Evolutionary conservation across 2,888 invertebrate genomes (phyloP).

Genomic region (Venustoraphidia nigricollis): DNA sequence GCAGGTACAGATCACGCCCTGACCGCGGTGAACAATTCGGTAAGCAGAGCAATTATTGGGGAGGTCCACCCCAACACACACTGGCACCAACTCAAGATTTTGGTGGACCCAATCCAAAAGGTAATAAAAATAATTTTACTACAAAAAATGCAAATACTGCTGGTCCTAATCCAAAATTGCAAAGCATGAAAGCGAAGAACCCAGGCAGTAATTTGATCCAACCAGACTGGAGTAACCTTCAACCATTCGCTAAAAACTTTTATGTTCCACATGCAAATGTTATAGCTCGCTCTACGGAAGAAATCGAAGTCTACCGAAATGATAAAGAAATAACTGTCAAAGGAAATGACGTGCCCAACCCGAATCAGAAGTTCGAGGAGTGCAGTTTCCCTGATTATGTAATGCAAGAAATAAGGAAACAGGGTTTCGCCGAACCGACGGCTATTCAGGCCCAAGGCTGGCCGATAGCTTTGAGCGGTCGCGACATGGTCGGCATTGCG

Average conservation of each 20-base stretch:
- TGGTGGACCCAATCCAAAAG: constrained; percentile 25
- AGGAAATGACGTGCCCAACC: constrained; percentile 74
- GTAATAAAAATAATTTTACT: constrained; percentile 2
- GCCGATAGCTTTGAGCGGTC: constrained; percentile 86
- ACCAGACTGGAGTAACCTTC: constrained; percentile 74
- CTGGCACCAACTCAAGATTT: constrained; percentile 30
- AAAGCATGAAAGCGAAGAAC: constrained; percentile 51
- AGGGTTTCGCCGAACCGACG: constrained; percentile 74
- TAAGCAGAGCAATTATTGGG: constrained; percentile 34
- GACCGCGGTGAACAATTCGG: constrained; percentile 49
- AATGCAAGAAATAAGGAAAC: constrained; percentile 62
- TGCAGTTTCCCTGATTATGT: constrained; percentile 78
- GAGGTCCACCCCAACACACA: constrained; percentile 21
- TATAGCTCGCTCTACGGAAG: constrained; percentile 43
- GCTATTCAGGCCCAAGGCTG: constrained; percentile 92
- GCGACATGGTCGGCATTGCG: constrained; percentile 78
- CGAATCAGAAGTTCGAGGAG: constrained; percentile 81
- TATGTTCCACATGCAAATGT: constrained; percentile 70
- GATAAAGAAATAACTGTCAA: constrained; percentile 78
- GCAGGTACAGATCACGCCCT: constrained; percentile 42
- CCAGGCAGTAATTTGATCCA: constrained; percentile 58
- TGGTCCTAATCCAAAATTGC: constrained; percentile 29
- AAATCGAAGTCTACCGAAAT: constrained; percentile 59
- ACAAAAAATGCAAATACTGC: too few species aligned
- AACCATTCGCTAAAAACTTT: constrained; percentile 82